These are phyloP conservation scores for Alaudala cheleensis DNA, from an alignment of 2,113 vertebrate species.

Conservation along the genomic window DNA sequence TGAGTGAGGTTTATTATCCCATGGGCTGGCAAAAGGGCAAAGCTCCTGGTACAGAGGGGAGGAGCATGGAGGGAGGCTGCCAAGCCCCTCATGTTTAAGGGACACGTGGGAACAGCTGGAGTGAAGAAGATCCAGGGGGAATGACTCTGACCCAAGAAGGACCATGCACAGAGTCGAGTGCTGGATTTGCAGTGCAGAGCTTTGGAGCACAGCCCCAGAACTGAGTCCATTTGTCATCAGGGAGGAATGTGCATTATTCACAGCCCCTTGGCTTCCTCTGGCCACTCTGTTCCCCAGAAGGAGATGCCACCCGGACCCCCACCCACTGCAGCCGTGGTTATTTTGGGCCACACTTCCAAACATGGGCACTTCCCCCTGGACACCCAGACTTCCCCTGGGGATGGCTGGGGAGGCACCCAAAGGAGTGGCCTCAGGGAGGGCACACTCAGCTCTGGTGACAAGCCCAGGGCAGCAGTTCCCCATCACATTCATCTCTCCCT, in stretches of 20 bases:
- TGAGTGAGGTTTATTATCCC: rapidly evolving
- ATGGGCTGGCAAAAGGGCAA: neutral
- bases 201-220: neutral
- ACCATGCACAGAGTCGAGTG: rapidly evolving
- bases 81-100: neutral
- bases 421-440: neutral
- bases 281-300: neutral
- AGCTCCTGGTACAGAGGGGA: neutral
- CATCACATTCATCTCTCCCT: neutral
- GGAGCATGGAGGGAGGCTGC: neutral
- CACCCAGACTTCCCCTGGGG: neutral
- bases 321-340: neutral
- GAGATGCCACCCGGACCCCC: neutral
- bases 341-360: conserved; percentile 31
- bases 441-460: neutral
- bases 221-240: neutral
- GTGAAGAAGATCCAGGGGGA: neutral
- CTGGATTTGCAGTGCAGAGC: neutral
- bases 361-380: neutral
- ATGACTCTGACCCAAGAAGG: rapidly evolving
- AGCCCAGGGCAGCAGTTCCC: neutral
- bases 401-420: neutral
- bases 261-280: neutral
- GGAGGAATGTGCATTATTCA: conserved; percentile 48
- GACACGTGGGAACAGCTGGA: neutral